Percentiles rank a stretch among this genome's conserved stretches.
Evolutionary conservation across 2,888 invertebrate species (phyloP).

Genomic region (Mesorhabditis belari): DNA sequence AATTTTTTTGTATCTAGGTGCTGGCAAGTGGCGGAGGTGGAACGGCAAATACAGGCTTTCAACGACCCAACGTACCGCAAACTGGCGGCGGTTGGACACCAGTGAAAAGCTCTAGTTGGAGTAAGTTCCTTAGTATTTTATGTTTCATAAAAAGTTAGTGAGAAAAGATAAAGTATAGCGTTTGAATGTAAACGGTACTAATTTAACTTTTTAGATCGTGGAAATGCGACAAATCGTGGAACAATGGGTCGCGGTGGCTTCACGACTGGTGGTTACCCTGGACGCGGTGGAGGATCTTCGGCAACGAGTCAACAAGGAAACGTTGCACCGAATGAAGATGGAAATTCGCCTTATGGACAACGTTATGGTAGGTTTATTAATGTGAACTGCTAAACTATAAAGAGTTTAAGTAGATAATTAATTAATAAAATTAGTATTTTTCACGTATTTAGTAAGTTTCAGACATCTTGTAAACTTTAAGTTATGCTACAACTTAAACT

Average conservation of each 20-base stretch:
- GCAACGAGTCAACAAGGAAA: not conserved
- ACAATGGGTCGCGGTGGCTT: constrained; percentile 4
- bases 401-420: too few species aligned
- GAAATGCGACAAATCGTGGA: too few species aligned
- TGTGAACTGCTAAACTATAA: too few species aligned
- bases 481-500: too few species aligned
- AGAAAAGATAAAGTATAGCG: too few species aligned
- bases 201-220: too few species aligned
- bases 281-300: constrained; percentile 10
- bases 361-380: too few species aligned
- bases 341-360: not conserved
- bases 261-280: not conserved
- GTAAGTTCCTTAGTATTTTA: too few species aligned
- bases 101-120: constrained; percentile 5
- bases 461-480: too few species aligned
- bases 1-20: constrained; percentile 13
- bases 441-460: not conserved
- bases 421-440: not conserved
- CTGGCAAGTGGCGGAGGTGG: not conserved
- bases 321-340: not conserved
- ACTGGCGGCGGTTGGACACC: constrained; percentile 12
- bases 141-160: too few species aligned
- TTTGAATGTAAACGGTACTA: too few species aligned
- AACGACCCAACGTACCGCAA: not conserved
- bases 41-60: not conserved